Conservation (phyloP, 1,140 invertebrate species). For the Hesperophylax magnus region DNA sequence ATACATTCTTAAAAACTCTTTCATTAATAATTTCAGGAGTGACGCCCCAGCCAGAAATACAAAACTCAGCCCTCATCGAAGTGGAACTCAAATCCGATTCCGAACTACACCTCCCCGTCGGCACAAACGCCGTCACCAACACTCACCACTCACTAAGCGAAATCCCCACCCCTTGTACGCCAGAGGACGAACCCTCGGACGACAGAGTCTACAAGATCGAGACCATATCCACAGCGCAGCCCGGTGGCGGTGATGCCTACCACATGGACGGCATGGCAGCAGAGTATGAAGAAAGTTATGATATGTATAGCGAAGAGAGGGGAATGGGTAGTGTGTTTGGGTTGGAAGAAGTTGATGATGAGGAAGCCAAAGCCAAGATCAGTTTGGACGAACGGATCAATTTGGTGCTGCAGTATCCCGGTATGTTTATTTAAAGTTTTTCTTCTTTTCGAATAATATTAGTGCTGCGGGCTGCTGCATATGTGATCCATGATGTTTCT, state of each 20-base stretch:
- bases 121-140: background rate
- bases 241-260: background rate
- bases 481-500: too few relatives aligned
- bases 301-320: constrained; percentile 6
- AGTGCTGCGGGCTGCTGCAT: too few relatives aligned
- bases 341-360: background rate
- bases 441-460: background rate
- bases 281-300: constrained; percentile 15
- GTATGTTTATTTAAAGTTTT: constrained; percentile 23
- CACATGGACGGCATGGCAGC: background rate
- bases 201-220: constrained; percentile 49
- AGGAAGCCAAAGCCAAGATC: constrained; percentile 40
- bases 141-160: too few relatives aligned
- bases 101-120: constrained; percentile 22
- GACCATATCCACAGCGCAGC: constrained; percentile 38
- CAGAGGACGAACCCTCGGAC: background rate
- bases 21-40: constrained; percentile 9
- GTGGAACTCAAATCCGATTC: constrained; percentile 34
- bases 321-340: background rate
- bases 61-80: constrained; percentile 38
- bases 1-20: too few relatives aligned
- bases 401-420: constrained; percentile 48
- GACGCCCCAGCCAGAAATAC: constrained; percentile 1
- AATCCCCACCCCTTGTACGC: too few relatives aligned
- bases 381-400: constrained; percentile 56